phyloP scores from a whole-genome alignment of 2,797 vertebrate species.

The Molossus alvarezi region DNA sequence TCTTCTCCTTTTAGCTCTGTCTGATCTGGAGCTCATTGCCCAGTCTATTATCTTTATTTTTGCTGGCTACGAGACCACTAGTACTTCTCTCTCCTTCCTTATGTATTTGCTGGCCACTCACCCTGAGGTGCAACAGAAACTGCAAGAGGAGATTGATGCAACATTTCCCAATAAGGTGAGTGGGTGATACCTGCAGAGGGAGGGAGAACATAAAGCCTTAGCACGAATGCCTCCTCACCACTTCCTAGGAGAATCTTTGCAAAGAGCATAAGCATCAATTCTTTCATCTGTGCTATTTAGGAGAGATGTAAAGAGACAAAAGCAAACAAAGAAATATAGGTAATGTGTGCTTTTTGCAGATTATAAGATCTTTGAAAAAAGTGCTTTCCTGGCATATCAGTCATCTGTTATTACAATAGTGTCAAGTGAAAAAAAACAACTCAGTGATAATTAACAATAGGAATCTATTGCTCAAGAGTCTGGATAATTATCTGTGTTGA shows the following conservation, averaged over 20 bases:
- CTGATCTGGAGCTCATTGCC: slow-evolving; percentile 79
- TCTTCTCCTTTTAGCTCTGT: slow-evolving; percentile 64
- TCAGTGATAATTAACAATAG: not conserved
- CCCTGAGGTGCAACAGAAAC: slow-evolving; percentile 82
- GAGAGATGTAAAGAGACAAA: not conserved
- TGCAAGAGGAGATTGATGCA: slow-evolving; percentile 83
- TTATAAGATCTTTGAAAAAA: not conserved
- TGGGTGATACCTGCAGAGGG: too few relatives aligned
- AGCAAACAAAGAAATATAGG: accelerated
- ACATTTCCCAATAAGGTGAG: slow-evolving; percentile 82
- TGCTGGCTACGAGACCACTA: slow-evolving; percentile 83
- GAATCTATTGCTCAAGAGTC: too few relatives aligned
- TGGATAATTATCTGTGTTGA: not conserved
- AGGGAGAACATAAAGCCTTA: not conserved
- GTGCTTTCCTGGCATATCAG: not conserved
- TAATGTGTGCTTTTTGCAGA: not conserved
- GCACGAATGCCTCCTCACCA: not conserved
- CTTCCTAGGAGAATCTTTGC: not conserved
- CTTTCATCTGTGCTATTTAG: not conserved
- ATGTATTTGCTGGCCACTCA: slow-evolving; percentile 72
- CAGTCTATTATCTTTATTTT: slow-evolving; percentile 83
- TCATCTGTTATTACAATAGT: not conserved
- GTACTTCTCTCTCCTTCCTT: slow-evolving; percentile 70
- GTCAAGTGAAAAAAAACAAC: too few relatives aligned
- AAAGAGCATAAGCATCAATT: not conserved